Evolutionary conservation across 2,888 invertebrate genomes (phyloP), one percentile per base, ranked within the genome.

Genomic region (Netelia inedita): DNA sequence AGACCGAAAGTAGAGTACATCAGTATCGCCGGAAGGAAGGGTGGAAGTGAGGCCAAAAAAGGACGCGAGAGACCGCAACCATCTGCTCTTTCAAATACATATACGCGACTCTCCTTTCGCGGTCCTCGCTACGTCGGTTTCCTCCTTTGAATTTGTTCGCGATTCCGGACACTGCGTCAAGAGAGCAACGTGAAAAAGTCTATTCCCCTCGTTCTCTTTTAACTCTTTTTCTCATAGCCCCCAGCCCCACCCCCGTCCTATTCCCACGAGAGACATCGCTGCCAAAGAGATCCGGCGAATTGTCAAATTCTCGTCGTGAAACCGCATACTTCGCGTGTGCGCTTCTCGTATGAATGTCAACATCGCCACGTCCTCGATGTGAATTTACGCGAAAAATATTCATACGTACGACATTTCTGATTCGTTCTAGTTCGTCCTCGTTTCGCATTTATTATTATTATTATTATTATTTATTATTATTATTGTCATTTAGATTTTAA

Each of bases 141-240:
- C 10, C 2, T 11, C 53, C 46, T 68, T 79, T 79, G 66, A 73
- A 73, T 83, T 73, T 79, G 73, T 69, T 74, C 82, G 68, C 41
- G 55, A 65, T 63, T 8, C 43, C 73, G 43, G 46, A 46, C 3
- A 14, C 46, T 14, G 46, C 46, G 46, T 14, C 11, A 35, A 6
- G 23, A 14, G 11, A 8, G 8, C 21, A 74, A 57, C 41, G 57
- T 35, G 16, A 66, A 72, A 65, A 46, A 46, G 14, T 63, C n/a
- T 19, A 55, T 28, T 28, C 28, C 28, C 28, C 28, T 28, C 28
- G 28, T 28, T 5, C 0, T 28, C 28, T 28, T 28, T 28, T 2
- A 2, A 28, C 5, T 28, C 5, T 28, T 28, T 28, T 28, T 3
- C 2, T 28, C 3, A 3, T 28, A 3, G 3, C 28, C 28, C 28